These are phyloP conservation scores for Cryptotis parvus DNA, from an alignment of 2,113 vertebrate species.

Conservation along the genomic window DNA sequence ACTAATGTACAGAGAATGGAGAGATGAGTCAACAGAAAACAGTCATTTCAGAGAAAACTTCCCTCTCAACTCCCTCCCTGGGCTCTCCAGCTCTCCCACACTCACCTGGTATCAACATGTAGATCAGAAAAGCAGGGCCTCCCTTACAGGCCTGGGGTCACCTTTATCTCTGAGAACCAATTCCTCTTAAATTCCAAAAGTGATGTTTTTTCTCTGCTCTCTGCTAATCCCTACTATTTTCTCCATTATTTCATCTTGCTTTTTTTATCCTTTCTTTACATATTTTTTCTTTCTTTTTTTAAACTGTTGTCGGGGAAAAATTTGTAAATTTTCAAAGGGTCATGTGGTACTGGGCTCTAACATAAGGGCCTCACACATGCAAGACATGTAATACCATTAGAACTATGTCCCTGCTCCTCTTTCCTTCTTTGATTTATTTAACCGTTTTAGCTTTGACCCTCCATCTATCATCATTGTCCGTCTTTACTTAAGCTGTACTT, in stretches of 20 bases:
- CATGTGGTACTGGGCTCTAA: no score
- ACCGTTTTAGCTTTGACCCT: background rate
- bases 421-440: slow-evolving; percentile 4
- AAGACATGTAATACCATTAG: no score
- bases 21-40: background rate
- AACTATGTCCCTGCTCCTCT: background rate
- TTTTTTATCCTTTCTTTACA: no score
- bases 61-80: background rate
- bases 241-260: no score
- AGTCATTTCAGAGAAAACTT: background rate
- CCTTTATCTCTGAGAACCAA: background rate
- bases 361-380: no score
- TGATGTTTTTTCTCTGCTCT: no score
- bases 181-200: no score
- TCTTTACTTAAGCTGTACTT: background rate
- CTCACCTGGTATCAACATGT: background rate
- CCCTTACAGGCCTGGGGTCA: background rate
- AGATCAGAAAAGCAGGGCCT: background rate
- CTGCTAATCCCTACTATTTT: no score
- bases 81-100: background rate
- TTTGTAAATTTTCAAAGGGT: no score
- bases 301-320: no score
- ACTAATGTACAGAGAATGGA: background rate
- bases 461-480: background rate
- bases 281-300: no score